These are phyloP conservation scores for Gambelia wislizenii DNA, from an alignment of 2,797 vertebrate genomes.

Conservation along the genomic window DNA sequence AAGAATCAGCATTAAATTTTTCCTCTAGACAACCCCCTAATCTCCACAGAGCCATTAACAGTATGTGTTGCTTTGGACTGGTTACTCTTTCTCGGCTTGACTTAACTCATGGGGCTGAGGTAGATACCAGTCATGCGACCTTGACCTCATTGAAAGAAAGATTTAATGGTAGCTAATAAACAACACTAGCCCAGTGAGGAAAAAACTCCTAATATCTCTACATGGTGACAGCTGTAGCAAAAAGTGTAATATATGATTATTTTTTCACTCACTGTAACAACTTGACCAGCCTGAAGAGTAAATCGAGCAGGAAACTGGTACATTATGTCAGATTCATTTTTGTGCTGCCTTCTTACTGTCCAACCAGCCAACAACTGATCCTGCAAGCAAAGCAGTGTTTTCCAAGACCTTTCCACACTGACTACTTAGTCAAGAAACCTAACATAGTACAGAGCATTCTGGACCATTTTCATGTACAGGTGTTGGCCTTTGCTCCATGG, in stretches of 20 bases:
- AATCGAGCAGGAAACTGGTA: slow-evolving; percentile 83
- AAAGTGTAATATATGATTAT: not conserved
- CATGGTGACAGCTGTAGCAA: not conserved
- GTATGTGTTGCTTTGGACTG: no score
- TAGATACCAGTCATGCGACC: no score
- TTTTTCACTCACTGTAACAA: slow-evolving; percentile 83
- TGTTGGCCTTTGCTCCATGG: not conserved
- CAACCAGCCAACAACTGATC: slow-evolving; percentile 85
- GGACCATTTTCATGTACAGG: not conserved
- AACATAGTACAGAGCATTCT: not conserved
- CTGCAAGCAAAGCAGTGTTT: slow-evolving; percentile 68
- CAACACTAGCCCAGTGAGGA: not conserved
- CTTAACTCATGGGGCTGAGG: no score
- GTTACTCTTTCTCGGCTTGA: no score
- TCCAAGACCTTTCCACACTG: not conserved
- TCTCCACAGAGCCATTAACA: no score
- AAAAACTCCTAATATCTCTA: not conserved
- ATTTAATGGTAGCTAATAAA: no score
- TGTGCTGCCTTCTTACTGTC: slow-evolving; percentile 77
- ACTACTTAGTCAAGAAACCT: not conserved
- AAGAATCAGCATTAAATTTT: no score
- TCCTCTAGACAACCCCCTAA: no score
- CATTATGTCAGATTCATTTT: slow-evolving; percentile 74
- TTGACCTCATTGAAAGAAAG: no score
- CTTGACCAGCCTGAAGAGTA: slow-evolving; percentile 80